Base-by-base conservation (phyloP, 2,113 vertebrate genomes). In the Phalacrocorax pelagicus region DNA sequence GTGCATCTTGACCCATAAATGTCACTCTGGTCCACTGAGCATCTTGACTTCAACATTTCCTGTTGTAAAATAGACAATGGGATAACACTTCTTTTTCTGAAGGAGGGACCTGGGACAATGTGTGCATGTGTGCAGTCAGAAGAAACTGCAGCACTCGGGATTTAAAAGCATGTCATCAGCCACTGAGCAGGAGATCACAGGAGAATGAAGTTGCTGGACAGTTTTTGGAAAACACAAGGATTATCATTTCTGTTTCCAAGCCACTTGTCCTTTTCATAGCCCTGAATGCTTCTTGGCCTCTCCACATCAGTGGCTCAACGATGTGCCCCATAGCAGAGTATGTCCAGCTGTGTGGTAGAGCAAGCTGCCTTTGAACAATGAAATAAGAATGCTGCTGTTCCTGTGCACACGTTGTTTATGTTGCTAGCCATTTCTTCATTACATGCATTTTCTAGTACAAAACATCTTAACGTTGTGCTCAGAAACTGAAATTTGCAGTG, bases 1-100 rank as follows among this genome's bases (percentile, higher is more conserved):
- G 97, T 97, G 97, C 91, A 97, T 97, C 96, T 93, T 98, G 98
- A 98, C 98, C 98, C 98, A 97, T 98, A 98, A 98, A 98, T 98
- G 97, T 98, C 97, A 98, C 84, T 91, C 92, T 98, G 98, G 97
- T 98, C 97, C 97, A 92, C 94, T 97, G 98, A 97, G 94, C 97
- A 97, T 98, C 97, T 96, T 97, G 96, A 97, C 96, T 97, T 96
- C 97, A 97, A 92, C 97, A 97, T 97, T 98, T 98, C 97, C 98
- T 98, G 94, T 97, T 98, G 90, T 97, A 98, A 97, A 97, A 96
- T 46, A 89, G 93, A 98, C 97, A 98, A 97, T 97, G 62, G 96
- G 85, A 85, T 97, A 97, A 89, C 95, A 89, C 66, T 95, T 86
- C 92, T 92, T 88, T 92, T 96, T 93, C 95, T 86, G 47, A 93